phyloP scores from a whole-genome alignment of 92 coral and sea anemone genomes.

The Pocillopora grandis region DNA sequence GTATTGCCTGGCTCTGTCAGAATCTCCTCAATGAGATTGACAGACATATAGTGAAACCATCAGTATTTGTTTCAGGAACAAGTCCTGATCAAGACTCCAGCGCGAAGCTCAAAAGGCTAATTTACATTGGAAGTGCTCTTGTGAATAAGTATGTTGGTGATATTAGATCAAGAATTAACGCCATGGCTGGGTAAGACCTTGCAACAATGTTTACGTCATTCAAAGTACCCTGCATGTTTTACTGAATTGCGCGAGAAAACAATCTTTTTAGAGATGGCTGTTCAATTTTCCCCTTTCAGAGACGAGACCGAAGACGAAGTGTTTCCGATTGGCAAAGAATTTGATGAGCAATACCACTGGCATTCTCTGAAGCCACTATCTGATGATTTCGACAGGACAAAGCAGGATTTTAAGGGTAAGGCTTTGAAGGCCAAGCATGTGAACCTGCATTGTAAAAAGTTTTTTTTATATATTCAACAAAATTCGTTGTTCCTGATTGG shows the following conservation, averaged over 20 bases:
- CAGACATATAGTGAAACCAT: too few relatives aligned
- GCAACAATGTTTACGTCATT: background rate
- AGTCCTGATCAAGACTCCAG: background rate
- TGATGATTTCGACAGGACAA: constrained; percentile 70
- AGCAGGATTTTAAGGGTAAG: constrained; percentile 16
- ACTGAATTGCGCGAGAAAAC: too few relatives aligned
- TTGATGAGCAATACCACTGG: constrained; percentile 79
- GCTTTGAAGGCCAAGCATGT: too few relatives aligned
- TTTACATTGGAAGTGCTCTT: constrained; percentile 38
- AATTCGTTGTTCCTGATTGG: too few relatives aligned
- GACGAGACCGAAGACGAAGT: constrained; percentile 36
- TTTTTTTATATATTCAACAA: too few relatives aligned
- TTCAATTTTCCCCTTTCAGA: background rate
- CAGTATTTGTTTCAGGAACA: constrained; percentile 1
- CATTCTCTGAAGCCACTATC: constrained; percentile 67
- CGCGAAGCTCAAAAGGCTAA: constrained; percentile 29
- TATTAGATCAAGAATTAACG: constrained; percentile 36
- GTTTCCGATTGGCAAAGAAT: constrained; percentile 57
- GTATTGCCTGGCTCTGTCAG: too few relatives aligned
- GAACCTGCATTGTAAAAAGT: too few relatives aligned
- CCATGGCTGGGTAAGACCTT: constrained; percentile 20
- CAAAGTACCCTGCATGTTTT: too few relatives aligned
- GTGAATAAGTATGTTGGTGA: constrained; percentile 58
- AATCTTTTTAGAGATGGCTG: too few relatives aligned
- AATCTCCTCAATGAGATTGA: too few relatives aligned